Percentiles rank a stretch among this genome's conserved stretches.
phyloP scores from a whole-genome alignment of 2,113 vertebrate species.

The Saccopteryx bilineata region DNA sequence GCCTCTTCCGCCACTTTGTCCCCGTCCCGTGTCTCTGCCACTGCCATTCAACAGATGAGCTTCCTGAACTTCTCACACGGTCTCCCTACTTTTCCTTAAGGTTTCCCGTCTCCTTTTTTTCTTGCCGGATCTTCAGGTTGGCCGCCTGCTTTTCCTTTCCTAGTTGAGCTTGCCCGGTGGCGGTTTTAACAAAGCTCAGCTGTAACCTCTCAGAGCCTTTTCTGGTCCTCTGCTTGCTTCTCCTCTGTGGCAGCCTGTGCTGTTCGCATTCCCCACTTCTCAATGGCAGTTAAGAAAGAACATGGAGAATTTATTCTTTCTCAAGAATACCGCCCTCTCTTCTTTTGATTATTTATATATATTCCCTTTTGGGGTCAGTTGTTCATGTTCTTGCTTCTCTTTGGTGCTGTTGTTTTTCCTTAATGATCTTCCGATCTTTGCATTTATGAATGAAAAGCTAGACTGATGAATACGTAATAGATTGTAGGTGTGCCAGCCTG shows the following conservation, averaged over 20 bases:
- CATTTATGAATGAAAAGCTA: background rate
- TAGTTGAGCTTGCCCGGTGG: background rate
- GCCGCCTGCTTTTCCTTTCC: background rate
- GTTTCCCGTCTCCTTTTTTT: background rate
- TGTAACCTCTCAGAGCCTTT: constrained; percentile 50
- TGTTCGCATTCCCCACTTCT: background rate
- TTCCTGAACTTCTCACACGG: background rate
- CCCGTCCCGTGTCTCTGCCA: background rate
- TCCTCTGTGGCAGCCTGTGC: background rate
- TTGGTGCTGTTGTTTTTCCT: background rate
- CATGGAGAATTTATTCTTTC: background rate
- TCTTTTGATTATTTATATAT: background rate
- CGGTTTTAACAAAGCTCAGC: constrained; percentile 11
- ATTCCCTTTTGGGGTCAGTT: background rate
- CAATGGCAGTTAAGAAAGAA: background rate
- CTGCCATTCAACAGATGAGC: background rate
- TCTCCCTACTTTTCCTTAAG: background rate
- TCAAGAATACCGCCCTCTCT: background rate
- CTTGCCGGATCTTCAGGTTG: background rate
- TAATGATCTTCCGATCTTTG: constrained; percentile 8
- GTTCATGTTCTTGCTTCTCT: constrained; percentile 41
- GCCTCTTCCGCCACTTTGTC: background rate
- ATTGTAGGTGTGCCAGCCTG: background rate
- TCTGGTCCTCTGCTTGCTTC: background rate
- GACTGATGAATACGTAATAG: background rate